phyloP scores from a whole-genome alignment of 2,113 vertebrate species.

The Oncorhynchus masou region DNA sequence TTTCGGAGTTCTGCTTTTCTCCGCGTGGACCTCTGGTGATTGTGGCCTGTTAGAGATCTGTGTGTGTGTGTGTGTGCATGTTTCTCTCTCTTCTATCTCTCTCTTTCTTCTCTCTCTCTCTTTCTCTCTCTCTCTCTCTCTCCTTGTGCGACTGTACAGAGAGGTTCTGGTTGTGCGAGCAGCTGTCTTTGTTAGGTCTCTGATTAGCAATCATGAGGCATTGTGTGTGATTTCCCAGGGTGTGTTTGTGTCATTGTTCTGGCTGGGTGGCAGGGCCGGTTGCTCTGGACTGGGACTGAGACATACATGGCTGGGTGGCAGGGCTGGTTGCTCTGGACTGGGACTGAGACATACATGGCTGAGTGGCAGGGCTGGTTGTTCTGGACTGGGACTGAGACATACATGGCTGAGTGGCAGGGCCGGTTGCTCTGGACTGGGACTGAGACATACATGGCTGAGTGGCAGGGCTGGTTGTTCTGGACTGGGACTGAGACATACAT shows the following conservation, averaged over 20 bases:
- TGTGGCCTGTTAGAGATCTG: conserved; percentile 43
- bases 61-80: conserved; percentile 4
- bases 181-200: conserved; percentile 48
- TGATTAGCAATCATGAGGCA: conserved; percentile 72
- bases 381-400: conserved; percentile 1
- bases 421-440: too few species aligned
- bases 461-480: too few species aligned
- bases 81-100: not conserved
- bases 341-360: too few species aligned
- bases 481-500: too few species aligned
- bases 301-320: too few species aligned
- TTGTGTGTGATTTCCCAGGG: conserved; percentile 56
- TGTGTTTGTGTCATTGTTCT: conserved; percentile 51
- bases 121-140: not conserved
- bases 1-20: conserved; percentile 61
- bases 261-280: conserved; percentile 28
- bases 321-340: too few species aligned
- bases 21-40: conserved; percentile 56
- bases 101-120: not conserved
- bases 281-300: not conserved
- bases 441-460: too few species aligned
- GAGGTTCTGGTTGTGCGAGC: conserved; percentile 20
- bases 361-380: too few species aligned
- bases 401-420: too few species aligned
- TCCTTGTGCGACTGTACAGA: not conserved